Percentiles rank a stretch among this genome's conserved stretches.
Conservation (phyloP, 2,113 vertebrate species). For the Vombatus ursinus region DNA sequence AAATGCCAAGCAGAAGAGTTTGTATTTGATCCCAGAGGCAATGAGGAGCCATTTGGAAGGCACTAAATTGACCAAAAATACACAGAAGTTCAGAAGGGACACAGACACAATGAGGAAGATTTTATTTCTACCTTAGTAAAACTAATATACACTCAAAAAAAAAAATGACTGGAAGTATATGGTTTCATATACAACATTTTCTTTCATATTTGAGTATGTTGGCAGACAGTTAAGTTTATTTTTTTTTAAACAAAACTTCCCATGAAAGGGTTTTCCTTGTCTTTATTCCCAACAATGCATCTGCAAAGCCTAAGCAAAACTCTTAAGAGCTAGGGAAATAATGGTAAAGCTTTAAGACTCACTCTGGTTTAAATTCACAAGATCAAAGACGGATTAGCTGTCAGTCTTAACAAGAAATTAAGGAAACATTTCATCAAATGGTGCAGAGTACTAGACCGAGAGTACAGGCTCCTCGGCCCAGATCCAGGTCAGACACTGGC, state of each 20-base stretch:
- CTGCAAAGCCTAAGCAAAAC: not conserved
- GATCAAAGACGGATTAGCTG: not conserved
- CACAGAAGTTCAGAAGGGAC: no score
- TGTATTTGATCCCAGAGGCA: not conserved
- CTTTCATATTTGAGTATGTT: not conserved
- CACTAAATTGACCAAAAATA: not conserved
- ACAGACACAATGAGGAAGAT: not conserved
- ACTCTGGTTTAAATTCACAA: slow-evolving; percentile 12
- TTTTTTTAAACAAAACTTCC: not conserved
- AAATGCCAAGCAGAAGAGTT: not conserved
- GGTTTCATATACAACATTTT: not conserved
- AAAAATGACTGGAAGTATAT: not conserved
- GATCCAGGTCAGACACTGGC: not conserved
- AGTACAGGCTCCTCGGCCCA: not conserved
- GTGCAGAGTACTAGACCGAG: no score
- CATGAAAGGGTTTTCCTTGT: not conserved
- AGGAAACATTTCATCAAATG: not conserved
- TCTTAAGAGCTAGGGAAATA: not conserved
- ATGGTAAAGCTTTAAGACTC: slow-evolving; percentile 11
- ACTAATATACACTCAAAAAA: not conserved
- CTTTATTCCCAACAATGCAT: not conserved
- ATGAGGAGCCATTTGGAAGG: not conserved
- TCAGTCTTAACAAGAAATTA: not conserved
- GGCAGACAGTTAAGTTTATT: not conserved
- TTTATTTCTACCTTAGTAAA: not conserved